Conservation (phyloP, 2,888 invertebrate genomes). For the Ferdinandea cuprea region DNA sequence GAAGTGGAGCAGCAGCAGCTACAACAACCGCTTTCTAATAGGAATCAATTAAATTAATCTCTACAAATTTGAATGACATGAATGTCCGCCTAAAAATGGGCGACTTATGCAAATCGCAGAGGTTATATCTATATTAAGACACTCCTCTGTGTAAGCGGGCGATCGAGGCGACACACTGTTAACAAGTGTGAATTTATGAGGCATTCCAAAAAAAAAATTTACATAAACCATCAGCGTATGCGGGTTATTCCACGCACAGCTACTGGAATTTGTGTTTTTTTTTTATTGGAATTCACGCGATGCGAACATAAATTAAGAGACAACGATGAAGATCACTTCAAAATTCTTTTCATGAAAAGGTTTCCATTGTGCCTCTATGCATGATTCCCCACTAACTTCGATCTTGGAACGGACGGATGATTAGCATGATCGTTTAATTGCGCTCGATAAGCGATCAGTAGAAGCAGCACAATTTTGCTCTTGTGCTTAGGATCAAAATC, state of each 20-base stretch:
- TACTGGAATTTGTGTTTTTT: conserved; percentile 44
- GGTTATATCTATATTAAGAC: not conserved
- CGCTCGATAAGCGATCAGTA: no score
- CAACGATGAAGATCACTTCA: not conserved
- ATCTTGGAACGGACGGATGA: no score
- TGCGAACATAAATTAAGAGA: conserved; percentile 15
- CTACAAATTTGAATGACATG: conserved; percentile 11
- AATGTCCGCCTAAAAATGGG: conserved; percentile 18
- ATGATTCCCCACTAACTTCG: no score
- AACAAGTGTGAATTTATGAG: conserved; percentile 57
- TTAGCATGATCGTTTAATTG: no score
- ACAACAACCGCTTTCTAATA: no score
- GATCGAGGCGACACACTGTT: no score
- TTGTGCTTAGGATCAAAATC: no score
- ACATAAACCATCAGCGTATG: conserved; percentile 40
- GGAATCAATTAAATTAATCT: not conserved
- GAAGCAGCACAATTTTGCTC: no score
- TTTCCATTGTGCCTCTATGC: no score
- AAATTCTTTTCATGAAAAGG: not conserved
- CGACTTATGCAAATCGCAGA: conserved; percentile 1
- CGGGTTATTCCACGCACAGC: conserved; percentile 54
- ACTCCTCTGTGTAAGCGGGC: no score
- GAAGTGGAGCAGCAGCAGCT: conserved; percentile 9
- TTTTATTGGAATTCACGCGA: conserved; percentile 29
- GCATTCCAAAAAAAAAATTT: conserved; percentile 54